Evolutionary conservation across 23 tunicate genomes (phyloP), one percentile per base, ranked within the genome.

Genomic region (Trididemnum clinides): DNA sequence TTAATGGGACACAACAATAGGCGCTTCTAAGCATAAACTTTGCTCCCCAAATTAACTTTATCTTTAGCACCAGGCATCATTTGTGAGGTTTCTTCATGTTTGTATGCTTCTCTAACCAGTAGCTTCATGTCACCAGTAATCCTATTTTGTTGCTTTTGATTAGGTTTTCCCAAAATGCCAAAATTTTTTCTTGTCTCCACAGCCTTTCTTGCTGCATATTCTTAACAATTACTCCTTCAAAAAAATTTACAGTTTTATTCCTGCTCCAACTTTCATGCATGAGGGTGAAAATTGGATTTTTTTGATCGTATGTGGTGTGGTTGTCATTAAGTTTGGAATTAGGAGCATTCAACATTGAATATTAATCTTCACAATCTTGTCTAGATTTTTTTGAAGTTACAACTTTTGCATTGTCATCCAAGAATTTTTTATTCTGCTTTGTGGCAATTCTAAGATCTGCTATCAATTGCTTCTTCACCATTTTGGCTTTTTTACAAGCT

Each of bases 191-290:
- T 22, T 62, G 70, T 62, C 26, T 62, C 27, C 70, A 62, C 26
- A 62, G 70, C 70, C 70, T 62, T 62, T 62, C 70, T 62, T 22
- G 25, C 70, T 18, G 70, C 70, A 62, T 62, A 62, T 62, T 62
- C 70, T 18, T 20, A 62, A 22, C 70, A 62, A 21, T 62, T 62
- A 20, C n/a, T 22, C 25, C 27, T 62, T 62, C 70, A 62, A 62
- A 62, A 62, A 62, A 62, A 22, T 22, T 62, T 62, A 62, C 70
- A 18, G n/a, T 62, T 22, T 21, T 20, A 22, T 22, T 62, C 27
- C 70, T 62, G 27, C 70, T 62, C 70, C 70, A 62, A 22, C 26
- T 18, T 62, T 62, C 70, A 12, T 20, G 70, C 70, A 62, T 62
- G n/a, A 62, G 70, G n/a, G 70, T 62, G n/a, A 62, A 23, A 20